Base-by-base conservation (phyloP, 1,140 invertebrate species). In the Diprion similis region DNA sequence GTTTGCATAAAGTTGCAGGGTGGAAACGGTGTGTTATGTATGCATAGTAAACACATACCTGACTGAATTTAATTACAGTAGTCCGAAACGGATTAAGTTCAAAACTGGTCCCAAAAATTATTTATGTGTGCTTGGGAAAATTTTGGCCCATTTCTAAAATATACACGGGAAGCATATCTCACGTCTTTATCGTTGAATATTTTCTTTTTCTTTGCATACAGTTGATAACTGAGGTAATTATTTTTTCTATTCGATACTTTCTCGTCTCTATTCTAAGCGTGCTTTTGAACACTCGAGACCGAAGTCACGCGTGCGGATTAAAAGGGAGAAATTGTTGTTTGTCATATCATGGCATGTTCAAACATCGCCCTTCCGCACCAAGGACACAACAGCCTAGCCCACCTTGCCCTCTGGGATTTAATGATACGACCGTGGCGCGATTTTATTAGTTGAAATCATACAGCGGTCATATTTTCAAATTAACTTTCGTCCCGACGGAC, bases 391-490 rank as follows among this genome's bases (percentile, higher is more conserved):
- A 17, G 4, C 51, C 24, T 37, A 37, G 51, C 11, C 11, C 51
- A 59, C 51, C 51, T 59, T 59, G 51, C n/a, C 51, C 51, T 8
- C 51, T 59, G 51, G 51, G 51, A 59, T 59, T 59, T 59, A 59
- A 59, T 59, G 51, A 59, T 59, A 59, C 51, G 51, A 59, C 51
- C 18, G 59, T 64, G 17, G 59, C 13, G 59, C 13, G 17, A 64
- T 68, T 68, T 68, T 68, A 68, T 68, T 68, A 68, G 66, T 18
- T 19, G 66, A 68, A 68, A 68, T 68, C 66, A 68, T 68, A 68
- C 17, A 19, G 18, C 19, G 66, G 66, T 68, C 18, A 68, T 68
- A 68, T 68, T 68, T 68, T 45, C 66, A 68, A 68, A 68, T 68
- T 68, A 68, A 68, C 66, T 68, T 18, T 17, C 6, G 66, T 68